Conservation (phyloP, 2,797 vertebrate genomes). For the Garrulus glandarius region DNA sequence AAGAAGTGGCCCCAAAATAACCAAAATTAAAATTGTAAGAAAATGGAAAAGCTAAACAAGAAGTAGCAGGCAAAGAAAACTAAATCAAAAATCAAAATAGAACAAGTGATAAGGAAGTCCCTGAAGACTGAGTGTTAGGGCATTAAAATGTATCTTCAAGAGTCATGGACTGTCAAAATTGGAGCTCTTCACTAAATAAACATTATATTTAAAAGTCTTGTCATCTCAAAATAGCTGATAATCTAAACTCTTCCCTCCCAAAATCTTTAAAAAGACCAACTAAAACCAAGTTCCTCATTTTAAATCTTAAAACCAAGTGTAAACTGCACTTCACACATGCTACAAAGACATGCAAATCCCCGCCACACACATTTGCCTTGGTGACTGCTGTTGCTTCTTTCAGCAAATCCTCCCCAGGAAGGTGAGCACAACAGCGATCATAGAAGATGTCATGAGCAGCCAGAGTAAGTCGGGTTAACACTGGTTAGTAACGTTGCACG, state of each 20-base stretch:
- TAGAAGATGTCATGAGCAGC: slow-evolving; percentile 74
- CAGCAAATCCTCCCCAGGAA: slow-evolving; percentile 73
- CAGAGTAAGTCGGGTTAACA: slow-evolving; percentile 76
- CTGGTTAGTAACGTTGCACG: slow-evolving; percentile 80
- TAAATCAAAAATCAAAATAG: slow-evolving; percentile 70
- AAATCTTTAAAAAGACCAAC: not conserved
- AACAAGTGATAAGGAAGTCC: slow-evolving; percentile 68
- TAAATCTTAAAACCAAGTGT: slow-evolving; percentile 6
- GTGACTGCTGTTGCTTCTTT: slow-evolving; percentile 73
- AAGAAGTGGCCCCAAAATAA: slow-evolving; percentile 88
- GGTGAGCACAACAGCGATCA: slow-evolving; percentile 74
- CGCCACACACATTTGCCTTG: slow-evolving; percentile 74
- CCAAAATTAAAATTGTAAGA: slow-evolving; percentile 90
- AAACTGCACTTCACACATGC: slow-evolving; percentile 80
- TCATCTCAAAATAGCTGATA: not conserved
- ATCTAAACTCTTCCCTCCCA: slow-evolving; percentile 34
- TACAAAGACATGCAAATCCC: slow-evolving; percentile 81
- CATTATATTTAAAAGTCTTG: not conserved
- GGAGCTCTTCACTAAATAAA: slow-evolving; percentile 21
- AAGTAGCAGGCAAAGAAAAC: slow-evolving; percentile 81
- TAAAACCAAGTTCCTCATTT: slow-evolving; percentile 8
- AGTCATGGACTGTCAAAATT: slow-evolving; percentile 35
- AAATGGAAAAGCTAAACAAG: slow-evolving; percentile 85
- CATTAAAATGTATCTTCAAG: slow-evolving; percentile 73
- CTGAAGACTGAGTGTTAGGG: slow-evolving; percentile 76